phyloP scores from a whole-genome alignment of 2,888 invertebrate species.

The Aporophyla lueneburgensis region DNA sequence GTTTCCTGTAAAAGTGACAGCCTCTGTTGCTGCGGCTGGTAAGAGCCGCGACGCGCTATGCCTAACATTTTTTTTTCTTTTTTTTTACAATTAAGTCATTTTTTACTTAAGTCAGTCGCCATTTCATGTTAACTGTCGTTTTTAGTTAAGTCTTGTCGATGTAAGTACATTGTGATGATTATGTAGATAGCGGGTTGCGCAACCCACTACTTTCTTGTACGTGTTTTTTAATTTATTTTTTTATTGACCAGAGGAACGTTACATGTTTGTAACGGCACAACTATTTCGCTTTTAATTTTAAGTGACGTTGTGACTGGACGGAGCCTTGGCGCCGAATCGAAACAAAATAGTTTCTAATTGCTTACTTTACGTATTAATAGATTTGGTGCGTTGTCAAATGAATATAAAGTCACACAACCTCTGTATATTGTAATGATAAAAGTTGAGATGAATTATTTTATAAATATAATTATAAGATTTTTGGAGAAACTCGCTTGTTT shows the following conservation, averaged over 20 bases:
- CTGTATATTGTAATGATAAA: slow-evolving; percentile 66
- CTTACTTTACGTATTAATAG: slow-evolving; percentile 52
- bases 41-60: slow-evolving; percentile 71
- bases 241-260: slow-evolving; percentile 67
- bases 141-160: slow-evolving; percentile 76
- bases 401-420: slow-evolving; percentile 57
- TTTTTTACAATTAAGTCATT: slow-evolving; percentile 80
- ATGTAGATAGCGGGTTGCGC: slow-evolving; percentile 71
- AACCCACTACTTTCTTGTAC: slow-evolving; percentile 67
- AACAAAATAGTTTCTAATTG: slow-evolving; percentile 57
- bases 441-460: slow-evolving; percentile 73
- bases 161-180: slow-evolving; percentile 76
- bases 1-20: slow-evolving; percentile 68
- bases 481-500: slow-evolving; percentile 78
- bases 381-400: slow-evolving; percentile 52
- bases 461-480: slow-evolving; percentile 78
- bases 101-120: slow-evolving; percentile 87
- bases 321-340: slow-evolving; percentile 47
- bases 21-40: slow-evolving; percentile 55
- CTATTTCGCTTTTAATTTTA: slow-evolving; percentile 67
- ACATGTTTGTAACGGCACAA: slow-evolving; percentile 69
- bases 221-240: slow-evolving; percentile 68
- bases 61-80: slow-evolving; percentile 73
- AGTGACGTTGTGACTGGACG: slow-evolving; percentile 50
- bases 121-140: slow-evolving; percentile 82